Evolutionary conservation across 1,140 invertebrate species (phyloP), one percentile per base, ranked within the genome.

Genomic region (Zeugodacus cucurbitae): DNA sequence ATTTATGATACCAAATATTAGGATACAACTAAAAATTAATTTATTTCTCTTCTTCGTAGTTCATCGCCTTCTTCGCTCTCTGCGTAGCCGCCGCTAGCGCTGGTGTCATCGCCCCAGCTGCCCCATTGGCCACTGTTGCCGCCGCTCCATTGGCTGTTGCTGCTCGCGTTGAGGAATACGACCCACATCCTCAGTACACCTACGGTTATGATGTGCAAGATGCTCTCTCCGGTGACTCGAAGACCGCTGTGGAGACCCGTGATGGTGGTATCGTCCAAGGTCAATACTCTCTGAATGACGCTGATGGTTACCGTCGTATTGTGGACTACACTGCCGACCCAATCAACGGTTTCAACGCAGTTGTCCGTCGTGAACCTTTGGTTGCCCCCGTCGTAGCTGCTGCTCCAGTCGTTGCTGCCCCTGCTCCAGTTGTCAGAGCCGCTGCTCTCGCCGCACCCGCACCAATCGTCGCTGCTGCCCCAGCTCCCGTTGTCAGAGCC

Each of bases 171-270:
- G 91, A 90, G 87, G 89, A 88, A 57, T 90, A 90, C 89, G 94
- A 95, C 58, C 95, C 95, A 11, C 95, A 96, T 90, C 95, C 95
- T 32, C 95, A 96, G 88, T 96, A 96, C 93, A 95, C 95, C 87
- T 96, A 95, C 90, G 94, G 95, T 78, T 96, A 96, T 90, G 95
- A 96, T 88, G 95, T 96, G 34, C 95, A 96, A 91, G 96, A 96
- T 91, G 95, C 94, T 86, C 90, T 94, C 87, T 94, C 91, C 88
- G 93, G 94, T 59, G 94, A 94, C 70, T 91, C 90, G 26, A 94
- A 94, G 90, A 93, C 90, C 48, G 92, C 93, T 87, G 90, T 92
- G 59, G 94, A 94, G 90, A 93, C 89, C 88, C 93, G 94, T 54
- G 91, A 93, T 87, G 94, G 94, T 87, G 94, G 94, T 89, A 89